A percentile compares a stretch with the other conserved stretches of the same genome.
phyloP scores from a whole-genome alignment of 2,113 vertebrate genomes.

The Oostethus manadensis region DNA sequence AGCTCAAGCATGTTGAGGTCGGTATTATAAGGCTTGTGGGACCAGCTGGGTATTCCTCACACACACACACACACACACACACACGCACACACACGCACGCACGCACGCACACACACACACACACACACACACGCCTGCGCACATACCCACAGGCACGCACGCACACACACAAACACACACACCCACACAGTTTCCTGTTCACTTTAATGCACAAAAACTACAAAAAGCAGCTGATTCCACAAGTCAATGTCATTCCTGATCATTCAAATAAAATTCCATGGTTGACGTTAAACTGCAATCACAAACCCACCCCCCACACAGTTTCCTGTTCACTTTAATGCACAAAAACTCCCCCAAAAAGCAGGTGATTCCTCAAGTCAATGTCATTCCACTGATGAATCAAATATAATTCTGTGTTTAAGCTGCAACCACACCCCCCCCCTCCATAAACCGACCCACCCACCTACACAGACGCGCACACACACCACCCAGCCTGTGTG shows the following conservation, averaged over 20 bases:
- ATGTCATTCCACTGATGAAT: constrained; percentile 15
- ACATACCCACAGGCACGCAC: not conserved
- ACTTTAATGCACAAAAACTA: constrained; percentile 34
- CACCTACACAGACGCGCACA: too few relatives aligned
- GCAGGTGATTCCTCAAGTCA: not conserved
- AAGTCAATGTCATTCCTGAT: constrained; percentile 15
- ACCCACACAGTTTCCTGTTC: constrained; percentile 43
- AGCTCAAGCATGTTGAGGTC: constrained; percentile 66
- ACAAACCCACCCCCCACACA: not conserved
- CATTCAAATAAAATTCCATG: not conserved
- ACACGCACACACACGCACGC: not conserved
- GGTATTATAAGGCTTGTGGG: constrained; percentile 70
- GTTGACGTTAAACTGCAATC: too few relatives aligned
- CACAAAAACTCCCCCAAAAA: constrained; percentile 13
- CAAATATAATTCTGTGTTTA: too few relatives aligned
- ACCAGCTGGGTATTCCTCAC: constrained; percentile 59
- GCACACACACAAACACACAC: constrained; percentile 8
- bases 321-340: constrained; percentile 49
- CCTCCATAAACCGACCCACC: too few relatives aligned
- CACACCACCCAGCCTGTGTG: not conserved
- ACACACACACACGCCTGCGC: constrained; percentile 3
- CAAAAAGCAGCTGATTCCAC: not conserved
- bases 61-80: constrained; percentile 4
- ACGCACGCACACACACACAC: not conserved
- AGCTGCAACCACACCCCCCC: too few relatives aligned